Percentiles rank a stretch among this genome's conserved stretches.
Conservation (phyloP, 2,888 invertebrate species). For the Drosophila percnosoma region DNA sequence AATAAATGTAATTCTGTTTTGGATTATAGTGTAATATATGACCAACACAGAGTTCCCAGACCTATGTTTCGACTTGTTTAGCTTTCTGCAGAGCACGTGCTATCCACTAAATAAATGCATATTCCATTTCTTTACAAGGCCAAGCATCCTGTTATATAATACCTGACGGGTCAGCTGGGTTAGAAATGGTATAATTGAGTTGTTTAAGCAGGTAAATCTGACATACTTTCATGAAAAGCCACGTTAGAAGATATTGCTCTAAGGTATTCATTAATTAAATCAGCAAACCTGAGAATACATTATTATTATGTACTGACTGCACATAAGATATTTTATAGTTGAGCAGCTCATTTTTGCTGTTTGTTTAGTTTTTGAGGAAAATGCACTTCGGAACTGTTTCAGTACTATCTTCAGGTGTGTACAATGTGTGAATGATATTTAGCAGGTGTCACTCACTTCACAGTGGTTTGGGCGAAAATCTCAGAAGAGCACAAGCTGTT, state of each 20-base stretch:
- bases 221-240: not conserved
- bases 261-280: not conserved
- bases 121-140: not conserved
- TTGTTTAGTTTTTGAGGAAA: constrained; percentile 21
- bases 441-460: constrained; percentile 65
- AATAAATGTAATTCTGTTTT: not conserved
- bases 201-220: not conserved
- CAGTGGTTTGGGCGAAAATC: constrained; percentile 10
- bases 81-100: constrained; percentile 11
- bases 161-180: not conserved
- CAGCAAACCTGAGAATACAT: no score
- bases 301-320: not conserved
- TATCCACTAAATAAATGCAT: constrained; percentile 8
- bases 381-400: constrained; percentile 26
- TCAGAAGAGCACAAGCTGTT: constrained; percentile 14
- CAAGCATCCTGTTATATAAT: constrained; percentile 1
- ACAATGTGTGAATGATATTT: constrained; percentile 67
- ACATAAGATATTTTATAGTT: constrained; percentile 11
- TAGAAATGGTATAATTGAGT: not conserved
- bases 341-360: constrained; percentile 8
- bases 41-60: not conserved
- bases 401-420: constrained; percentile 15
- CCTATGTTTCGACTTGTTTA: constrained; percentile 8
- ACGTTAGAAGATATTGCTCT: not conserved
- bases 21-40: constrained; percentile 16